Base-by-base conservation (phyloP, 1,140 invertebrate species). In the Drosophila melanogaster region DNA sequence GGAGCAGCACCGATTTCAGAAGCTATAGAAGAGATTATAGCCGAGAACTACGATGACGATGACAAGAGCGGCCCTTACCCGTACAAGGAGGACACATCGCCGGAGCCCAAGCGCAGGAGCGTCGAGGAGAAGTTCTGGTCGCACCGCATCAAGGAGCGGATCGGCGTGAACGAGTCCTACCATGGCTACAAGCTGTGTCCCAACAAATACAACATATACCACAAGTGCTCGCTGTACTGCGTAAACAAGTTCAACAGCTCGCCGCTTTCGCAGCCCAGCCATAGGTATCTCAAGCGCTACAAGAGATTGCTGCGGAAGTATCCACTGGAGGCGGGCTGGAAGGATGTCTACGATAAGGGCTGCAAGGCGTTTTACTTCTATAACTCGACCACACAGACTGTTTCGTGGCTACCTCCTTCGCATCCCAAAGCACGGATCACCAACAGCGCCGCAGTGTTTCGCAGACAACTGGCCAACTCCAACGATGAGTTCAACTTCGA, bases 151-250 rank as follows among this genome's bases (percentile, higher is more conserved):
- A 94, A 93, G 54, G 51, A 83, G 33, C 74, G 89, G 3, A 92
- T 92, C 50, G 93, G 93, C n/a, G 94, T 94, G 50, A 81, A 90
- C 14, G 94, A 94, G 19, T 94, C 93, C 26, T 94, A 94, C 78
- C 93, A 94, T 33, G 95, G 95, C 33, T 95, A 95, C 76, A 94
- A 94, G 78, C 96, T 96, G 4, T 99, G 99, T 92, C 99, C 99
- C 3, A 99, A 99, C 91, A 99, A 98, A 92, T 96, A 95, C 79
- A 99, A 99, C 91, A 96, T 98, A 62, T 98, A 96, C 92, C 99
- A 99, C 92, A 96, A 97, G 70, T 99, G 99, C 92, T 95, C 94
- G 2, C 94, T 95, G 24, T 98, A 95, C 93, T 99, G 99, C 93
- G 95, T 96, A 58, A 96, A 97, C 89, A 94, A 95, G 49, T 99